These are phyloP conservation scores for Macroteleia sp. DNA, from an alignment of 2,888 invertebrate genomes.

Conservation along the genomic window DNA sequence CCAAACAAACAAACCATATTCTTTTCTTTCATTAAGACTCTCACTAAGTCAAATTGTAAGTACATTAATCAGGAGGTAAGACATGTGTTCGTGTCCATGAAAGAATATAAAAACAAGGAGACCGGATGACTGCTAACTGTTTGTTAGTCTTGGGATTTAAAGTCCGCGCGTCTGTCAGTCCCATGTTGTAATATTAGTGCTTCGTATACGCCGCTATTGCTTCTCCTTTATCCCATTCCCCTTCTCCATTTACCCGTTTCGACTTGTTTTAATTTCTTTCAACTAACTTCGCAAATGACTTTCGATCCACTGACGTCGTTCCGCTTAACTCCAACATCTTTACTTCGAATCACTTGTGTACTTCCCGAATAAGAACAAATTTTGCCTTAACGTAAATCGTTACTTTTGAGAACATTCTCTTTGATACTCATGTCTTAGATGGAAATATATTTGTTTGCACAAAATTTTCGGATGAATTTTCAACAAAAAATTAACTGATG, in stretches of 20 bases:
- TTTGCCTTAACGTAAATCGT: conserved; percentile 25
- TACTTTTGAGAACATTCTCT: conserved; percentile 13
- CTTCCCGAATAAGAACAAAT: conserved; percentile 29
- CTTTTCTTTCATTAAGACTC: conserved; percentile 22
- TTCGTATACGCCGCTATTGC: conserved; percentile 75
- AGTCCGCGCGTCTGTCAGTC: conserved; percentile 84
- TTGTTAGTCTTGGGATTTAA: conserved; percentile 84
- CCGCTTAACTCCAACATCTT: conserved; percentile 44
- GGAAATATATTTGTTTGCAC: too few relatives aligned
- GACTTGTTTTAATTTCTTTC: conserved; percentile 55
- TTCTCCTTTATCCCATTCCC: conserved; percentile 64
- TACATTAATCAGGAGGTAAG: too few relatives aligned
- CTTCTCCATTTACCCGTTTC: conserved; percentile 17
- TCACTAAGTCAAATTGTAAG: conserved; percentile 25
- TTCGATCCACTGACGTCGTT: conserved; percentile 51
- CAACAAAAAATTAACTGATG: too few relatives aligned
- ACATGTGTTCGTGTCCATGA: conserved; percentile 75
- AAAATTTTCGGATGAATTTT: too few relatives aligned
- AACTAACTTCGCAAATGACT: conserved; percentile 42
- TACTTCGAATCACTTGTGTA: conserved; percentile 52
- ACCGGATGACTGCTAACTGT: conserved; percentile 84
- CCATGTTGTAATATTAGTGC: conserved; percentile 84
- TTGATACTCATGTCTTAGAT: conserved; percentile 9
- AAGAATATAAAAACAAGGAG: conserved; percentile 83
- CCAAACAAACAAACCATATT: conserved; percentile 31